phyloP scores from a whole-genome alignment of 2,888 invertebrate genomes.

The Apamea monoglypha region DNA sequence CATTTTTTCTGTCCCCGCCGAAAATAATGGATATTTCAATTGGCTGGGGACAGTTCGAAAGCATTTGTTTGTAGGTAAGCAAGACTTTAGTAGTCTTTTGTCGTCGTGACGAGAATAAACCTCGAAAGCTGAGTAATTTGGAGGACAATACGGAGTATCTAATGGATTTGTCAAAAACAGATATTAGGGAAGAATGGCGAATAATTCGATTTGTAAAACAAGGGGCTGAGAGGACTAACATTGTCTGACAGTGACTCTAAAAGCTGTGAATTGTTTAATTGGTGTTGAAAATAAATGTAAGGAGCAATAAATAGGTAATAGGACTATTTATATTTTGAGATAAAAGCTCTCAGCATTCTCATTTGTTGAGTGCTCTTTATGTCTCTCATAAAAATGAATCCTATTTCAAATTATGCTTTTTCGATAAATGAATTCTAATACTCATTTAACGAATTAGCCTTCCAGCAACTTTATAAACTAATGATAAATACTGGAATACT shows the following conservation, averaged over 20 bases:
- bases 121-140: slow-evolving; percentile 55
- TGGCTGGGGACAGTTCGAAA: slow-evolving; percentile 38
- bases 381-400: neutral
- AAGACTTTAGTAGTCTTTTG: slow-evolving; percentile 32
- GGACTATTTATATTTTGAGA: neutral
- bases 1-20: slow-evolving; percentile 64
- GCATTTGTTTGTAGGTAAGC: slow-evolving; percentile 46
- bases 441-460: neutral
- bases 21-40: slow-evolving; percentile 65
- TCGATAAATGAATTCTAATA: slow-evolving; percentile 5
- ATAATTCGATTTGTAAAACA: slow-evolving; percentile 63
- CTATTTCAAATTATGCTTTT: neutral
- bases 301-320: neutral
- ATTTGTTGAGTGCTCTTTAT: neutral
- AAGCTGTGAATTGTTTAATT: slow-evolving; percentile 42
- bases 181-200: slow-evolving; percentile 57
- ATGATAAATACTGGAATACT: too few species aligned
- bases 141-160: slow-evolving; percentile 48
- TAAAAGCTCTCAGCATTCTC: slow-evolving; percentile 14
- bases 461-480: neutral
- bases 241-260: slow-evolving; percentile 44
- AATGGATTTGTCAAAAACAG: slow-evolving; percentile 66
- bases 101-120: slow-evolving; percentile 48
- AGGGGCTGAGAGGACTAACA: slow-evolving; percentile 29
- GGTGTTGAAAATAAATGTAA: slow-evolving; percentile 7